phyloP scores from a whole-genome alignment of 1,140 invertebrate genomes.

The Microplitis mediator region DNA sequence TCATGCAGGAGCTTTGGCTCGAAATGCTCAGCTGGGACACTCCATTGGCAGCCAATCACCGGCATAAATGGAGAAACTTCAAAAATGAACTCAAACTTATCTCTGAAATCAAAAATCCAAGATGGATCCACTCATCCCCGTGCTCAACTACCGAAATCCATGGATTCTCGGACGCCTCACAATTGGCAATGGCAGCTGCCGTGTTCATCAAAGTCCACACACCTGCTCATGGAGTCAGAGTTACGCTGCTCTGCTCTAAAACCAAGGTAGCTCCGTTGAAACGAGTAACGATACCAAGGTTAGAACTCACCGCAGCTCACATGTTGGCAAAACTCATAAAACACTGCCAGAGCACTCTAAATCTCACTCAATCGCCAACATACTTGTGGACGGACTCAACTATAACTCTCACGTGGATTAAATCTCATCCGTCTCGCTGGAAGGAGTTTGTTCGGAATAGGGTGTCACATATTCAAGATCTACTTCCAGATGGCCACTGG shows the following conservation, averaged over 20 bases:
- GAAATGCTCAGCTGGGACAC: too few species aligned
- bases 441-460: too few species aligned
- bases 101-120: conserved; percentile 9
- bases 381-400: not conserved
- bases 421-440: too few species aligned
- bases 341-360: not conserved
- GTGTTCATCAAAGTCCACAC: too few species aligned
- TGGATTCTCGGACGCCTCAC: conserved; percentile 46
- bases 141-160: conserved; percentile 31
- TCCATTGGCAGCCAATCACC: too few species aligned
- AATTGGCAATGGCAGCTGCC: not conserved
- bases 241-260: too few species aligned
- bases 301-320: too few species aligned
- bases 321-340: conserved; percentile 2
- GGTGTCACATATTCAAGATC: not conserved
- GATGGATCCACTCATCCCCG: conserved; percentile 28
- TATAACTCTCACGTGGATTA: too few species aligned
- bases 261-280: too few species aligned
- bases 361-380: not conserved
- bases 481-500: not conserved
- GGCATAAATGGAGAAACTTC: not conserved
- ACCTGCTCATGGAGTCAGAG: too few species aligned
- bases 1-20: too few species aligned
- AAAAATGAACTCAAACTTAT: conserved; percentile 3
- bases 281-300: too few species aligned